Base-by-base conservation (phyloP, 2,888 invertebrate species). In the Apodemia mormo region DNA sequence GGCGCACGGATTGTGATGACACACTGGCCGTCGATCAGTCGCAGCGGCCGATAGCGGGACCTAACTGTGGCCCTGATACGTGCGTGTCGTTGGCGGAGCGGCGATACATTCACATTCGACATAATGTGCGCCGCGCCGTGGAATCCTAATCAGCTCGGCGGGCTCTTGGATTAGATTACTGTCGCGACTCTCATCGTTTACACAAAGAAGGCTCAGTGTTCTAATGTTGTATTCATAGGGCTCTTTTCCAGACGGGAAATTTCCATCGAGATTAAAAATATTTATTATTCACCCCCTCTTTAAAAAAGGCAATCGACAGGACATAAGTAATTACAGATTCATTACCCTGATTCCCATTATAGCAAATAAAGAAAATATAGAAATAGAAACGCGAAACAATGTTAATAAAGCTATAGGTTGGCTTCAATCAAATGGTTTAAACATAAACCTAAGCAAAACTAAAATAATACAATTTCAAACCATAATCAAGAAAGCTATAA, bases 61-160 rank as follows among this genome's bases (percentile, higher is more conserved):
- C 56, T 56, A 56, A 56, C 29, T 56, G 56, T 29, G 56, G 56
- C 58, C 58, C 2, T 12, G 30, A 30, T 58, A 58, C 58, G 58
- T 58, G 58, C 58, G 30, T 30, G 58, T 58, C 58, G 58, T 30
- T 58, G 30, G 58, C 22, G 22, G 29, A 30, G 29, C 30, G 49
- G 30, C 30, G 30, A 56, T 56, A 29, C 29, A 9, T 22, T 56
- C 56, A n/a, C 56, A 56, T 29, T 29, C 58, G 29, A 58, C 58
- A 58, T 58, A 33, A 58, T 58, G 58, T 5, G 30, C 29, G n/a
- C 22, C 29, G 30, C 30, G 58, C 10, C 12, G 22, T 12, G 58
- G 58, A 58, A 58, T 58, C 58, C 58, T 58, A 58, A 58, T 58
- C 58, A 33, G 29, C 22, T 58, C 33, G 58, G 30, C 58, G 10